phyloP scores from a whole-genome alignment of 2,113 vertebrate species.

The Pycnonotus jocosus region DNA sequence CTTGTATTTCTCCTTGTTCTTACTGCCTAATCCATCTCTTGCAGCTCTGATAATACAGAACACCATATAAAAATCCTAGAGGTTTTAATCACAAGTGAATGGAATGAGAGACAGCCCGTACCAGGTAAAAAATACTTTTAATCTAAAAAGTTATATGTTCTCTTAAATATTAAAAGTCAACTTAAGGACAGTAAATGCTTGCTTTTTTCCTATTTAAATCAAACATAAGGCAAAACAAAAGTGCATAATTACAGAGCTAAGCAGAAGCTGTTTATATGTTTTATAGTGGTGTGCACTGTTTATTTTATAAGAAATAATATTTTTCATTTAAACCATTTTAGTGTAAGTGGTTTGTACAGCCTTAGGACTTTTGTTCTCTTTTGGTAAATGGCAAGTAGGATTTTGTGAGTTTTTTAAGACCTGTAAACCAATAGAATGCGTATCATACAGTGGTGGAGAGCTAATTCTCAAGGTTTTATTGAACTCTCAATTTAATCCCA shows the following conservation, averaged over 20 bases:
- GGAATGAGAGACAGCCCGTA: constrained; percentile 86
- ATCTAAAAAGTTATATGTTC: background rate
- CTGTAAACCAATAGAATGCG: background rate
- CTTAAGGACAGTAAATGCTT: background rate
- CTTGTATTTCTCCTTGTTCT: background rate
- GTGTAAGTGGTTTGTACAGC: background rate
- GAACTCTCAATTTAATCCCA: background rate
- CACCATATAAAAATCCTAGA: constrained; percentile 87
- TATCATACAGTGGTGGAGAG: background rate
- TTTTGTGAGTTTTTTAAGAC: background rate
- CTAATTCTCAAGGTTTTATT: background rate
- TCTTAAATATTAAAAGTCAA: background rate
- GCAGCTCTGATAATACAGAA: constrained; percentile 88
- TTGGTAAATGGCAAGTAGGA: background rate
- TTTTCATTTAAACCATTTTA: background rate
- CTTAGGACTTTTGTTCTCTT: background rate
- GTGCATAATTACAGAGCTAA: background rate
- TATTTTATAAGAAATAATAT: background rate
- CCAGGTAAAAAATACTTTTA: constrained; percentile 79
- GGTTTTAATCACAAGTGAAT: constrained; percentile 89
- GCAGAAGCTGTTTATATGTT: background rate
- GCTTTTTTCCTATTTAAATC: background rate
- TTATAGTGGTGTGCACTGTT: background rate
- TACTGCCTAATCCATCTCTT: constrained; percentile 8
- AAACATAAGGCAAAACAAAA: background rate